Evolutionary conservation across 2,888 invertebrate genomes (phyloP).

Genomic region (Prosopocoilus inquinatus): DNA sequence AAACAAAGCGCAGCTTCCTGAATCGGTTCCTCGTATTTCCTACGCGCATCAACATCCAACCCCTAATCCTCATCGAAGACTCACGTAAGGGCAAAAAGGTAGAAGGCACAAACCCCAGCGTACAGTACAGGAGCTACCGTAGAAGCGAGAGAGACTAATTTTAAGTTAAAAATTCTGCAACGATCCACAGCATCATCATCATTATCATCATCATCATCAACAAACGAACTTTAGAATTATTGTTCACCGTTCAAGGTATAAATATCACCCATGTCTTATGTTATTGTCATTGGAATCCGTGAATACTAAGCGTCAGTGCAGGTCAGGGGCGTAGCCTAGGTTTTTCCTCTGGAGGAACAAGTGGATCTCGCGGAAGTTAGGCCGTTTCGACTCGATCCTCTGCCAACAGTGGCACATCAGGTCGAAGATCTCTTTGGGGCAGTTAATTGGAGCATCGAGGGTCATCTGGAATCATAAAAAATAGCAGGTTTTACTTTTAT

Average conservation of each 20-base stretch:
- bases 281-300: constrained; percentile 40
- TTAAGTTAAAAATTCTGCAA: background rate
- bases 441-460: constrained; percentile 70
- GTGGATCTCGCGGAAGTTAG: constrained; percentile 81
- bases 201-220: too few species aligned
- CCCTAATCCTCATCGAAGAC: too few species aligned
- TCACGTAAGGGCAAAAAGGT: constrained; percentile 15
- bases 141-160: constrained; percentile 14
- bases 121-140: constrained; percentile 20
- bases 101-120: constrained; percentile 30
- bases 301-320: constrained; percentile 42
- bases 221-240: background rate
- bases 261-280: constrained; percentile 40
- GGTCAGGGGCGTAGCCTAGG: constrained; percentile 55
- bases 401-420: constrained; percentile 88
- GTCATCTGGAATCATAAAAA: constrained; percentile 48
- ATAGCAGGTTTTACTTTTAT: background rate
- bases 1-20: too few species aligned
- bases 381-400: constrained; percentile 71
- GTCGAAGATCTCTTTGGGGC: constrained; percentile 82
- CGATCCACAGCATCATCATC: background rate
- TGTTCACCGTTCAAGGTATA: constrained; percentile 4
- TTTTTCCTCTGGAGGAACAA: constrained; percentile 79
- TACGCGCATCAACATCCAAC: too few species aligned
- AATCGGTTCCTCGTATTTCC: too few species aligned